These are phyloP conservation scores for Polyommatus icarus DNA, from an alignment of 2,888 invertebrate species.

Conservation along the genomic window DNA sequence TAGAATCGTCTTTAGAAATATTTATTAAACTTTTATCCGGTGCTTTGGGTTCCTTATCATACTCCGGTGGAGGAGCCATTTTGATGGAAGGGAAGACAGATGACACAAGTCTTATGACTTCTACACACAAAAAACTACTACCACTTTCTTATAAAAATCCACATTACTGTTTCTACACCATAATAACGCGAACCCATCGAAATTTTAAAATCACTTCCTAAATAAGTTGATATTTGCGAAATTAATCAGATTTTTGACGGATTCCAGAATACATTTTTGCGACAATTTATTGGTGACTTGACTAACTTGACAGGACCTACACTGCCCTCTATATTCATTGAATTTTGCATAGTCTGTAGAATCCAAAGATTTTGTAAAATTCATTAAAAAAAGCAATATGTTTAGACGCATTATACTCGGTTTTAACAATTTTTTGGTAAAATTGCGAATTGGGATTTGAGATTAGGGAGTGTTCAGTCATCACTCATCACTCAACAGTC, in stretches of 20 bases:
- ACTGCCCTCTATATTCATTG: background rate
- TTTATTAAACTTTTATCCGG: constrained; percentile 83
- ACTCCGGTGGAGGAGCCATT: constrained; percentile 90
- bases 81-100: constrained; percentile 82
- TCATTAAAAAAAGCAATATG: no score
- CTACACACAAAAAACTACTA: constrained; percentile 68
- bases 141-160: constrained; percentile 54
- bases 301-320: constrained; percentile 16
- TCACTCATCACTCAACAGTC: no score
- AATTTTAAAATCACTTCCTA: constrained; percentile 61
- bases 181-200: constrained; percentile 51
- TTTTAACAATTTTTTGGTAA: no score
- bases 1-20: constrained; percentile 71
- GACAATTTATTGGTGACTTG: constrained; percentile 37
- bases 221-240: constrained; percentile 57
- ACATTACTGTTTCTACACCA: constrained; percentile 65
- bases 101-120: constrained; percentile 81
- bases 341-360: background rate
- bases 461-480: no score
- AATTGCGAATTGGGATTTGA: no score
- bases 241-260: constrained; percentile 74
- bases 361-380: no score
- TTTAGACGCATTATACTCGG: no score
- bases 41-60: constrained; percentile 87
- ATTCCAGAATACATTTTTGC: constrained; percentile 72